These are phyloP conservation scores for Hyles lineata DNA, from an alignment of 2,888 invertebrate genomes.

Conservation along the genomic window DNA sequence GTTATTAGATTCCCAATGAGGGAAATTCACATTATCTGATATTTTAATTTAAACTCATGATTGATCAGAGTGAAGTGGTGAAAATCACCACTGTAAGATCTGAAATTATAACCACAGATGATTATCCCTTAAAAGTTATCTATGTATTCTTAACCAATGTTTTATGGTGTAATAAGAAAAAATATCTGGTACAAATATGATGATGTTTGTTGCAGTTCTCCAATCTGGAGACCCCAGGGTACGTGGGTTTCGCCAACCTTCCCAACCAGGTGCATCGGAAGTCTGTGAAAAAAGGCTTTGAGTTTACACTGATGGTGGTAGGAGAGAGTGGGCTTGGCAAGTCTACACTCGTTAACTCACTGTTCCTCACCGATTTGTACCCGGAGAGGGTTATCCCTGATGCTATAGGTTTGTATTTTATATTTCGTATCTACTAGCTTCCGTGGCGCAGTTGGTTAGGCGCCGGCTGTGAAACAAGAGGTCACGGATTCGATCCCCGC, in stretches of 20 bases:
- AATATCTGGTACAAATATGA: neutral
- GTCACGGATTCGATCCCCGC: too few relatives aligned
- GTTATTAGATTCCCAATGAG: too few relatives aligned
- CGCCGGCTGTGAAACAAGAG: too few relatives aligned
- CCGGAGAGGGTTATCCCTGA: constrained; percentile 95
- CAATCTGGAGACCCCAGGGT: constrained; percentile 93
- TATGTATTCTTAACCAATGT: too few relatives aligned
- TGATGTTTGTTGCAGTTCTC: constrained; percentile 86
- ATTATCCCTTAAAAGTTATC: too few relatives aligned
- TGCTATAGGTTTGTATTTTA: constrained; percentile 85
- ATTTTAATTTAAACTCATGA: too few relatives aligned
- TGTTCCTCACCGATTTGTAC: constrained; percentile 97
- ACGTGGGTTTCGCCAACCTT: constrained; percentile 97
- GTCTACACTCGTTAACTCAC: constrained; percentile 97
- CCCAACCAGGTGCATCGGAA: constrained; percentile 99
- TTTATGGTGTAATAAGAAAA: neutral
- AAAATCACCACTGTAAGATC: neutral
- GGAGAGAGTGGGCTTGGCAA: constrained; percentile 97
- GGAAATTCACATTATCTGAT: too few relatives aligned
- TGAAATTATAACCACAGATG: too few relatives aligned
- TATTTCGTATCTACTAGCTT: neutral
- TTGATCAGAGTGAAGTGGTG: too few relatives aligned
- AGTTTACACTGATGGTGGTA: constrained; percentile 98
- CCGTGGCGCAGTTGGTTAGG: too few relatives aligned
- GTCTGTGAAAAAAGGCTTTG: constrained; percentile 98